Conservation (phyloP, 2,888 invertebrate species). For the Meiosimyza platycephala region DNA sequence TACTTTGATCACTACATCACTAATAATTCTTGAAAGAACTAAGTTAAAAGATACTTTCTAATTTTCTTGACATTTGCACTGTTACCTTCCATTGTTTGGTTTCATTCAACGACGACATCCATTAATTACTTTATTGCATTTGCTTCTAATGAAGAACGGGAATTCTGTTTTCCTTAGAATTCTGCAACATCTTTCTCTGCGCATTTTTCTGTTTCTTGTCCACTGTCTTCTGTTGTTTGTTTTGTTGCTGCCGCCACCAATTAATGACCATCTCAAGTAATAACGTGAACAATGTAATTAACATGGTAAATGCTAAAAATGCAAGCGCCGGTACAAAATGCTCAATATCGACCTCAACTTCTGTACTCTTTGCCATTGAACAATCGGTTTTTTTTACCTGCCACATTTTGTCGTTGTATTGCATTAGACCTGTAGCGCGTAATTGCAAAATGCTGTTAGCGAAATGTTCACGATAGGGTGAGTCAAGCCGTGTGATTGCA, state of each 20-base stretch:
- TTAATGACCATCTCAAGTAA: conserved; percentile 48
- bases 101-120: too few species aligned
- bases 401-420: conserved; percentile 58
- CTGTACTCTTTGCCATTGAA: conserved; percentile 47
- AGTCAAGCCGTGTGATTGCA: conserved; percentile 45
- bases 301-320: conserved; percentile 53
- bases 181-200: not conserved
- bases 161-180: not conserved
- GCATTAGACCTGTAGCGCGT: conserved; percentile 52
- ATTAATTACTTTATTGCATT: too few species aligned
- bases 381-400: conserved; percentile 56
- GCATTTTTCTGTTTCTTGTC: not conserved
- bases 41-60: too few species aligned
- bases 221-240: too few species aligned
- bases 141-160: too few species aligned
- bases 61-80: too few species aligned
- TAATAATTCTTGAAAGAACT: too few species aligned
- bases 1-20: too few species aligned
- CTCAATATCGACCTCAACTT: conserved; percentile 59
- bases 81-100: too few species aligned
- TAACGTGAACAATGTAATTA: conserved; percentile 50
- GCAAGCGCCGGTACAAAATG: conserved; percentile 61
- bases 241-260: not conserved
- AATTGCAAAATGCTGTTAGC: conserved; percentile 52
- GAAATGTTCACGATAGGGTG: conserved; percentile 58